These are phyloP conservation scores for Drosophila nebulosa DNA, from an alignment of 1,140 invertebrate genomes.

Conservation along the genomic window DNA sequence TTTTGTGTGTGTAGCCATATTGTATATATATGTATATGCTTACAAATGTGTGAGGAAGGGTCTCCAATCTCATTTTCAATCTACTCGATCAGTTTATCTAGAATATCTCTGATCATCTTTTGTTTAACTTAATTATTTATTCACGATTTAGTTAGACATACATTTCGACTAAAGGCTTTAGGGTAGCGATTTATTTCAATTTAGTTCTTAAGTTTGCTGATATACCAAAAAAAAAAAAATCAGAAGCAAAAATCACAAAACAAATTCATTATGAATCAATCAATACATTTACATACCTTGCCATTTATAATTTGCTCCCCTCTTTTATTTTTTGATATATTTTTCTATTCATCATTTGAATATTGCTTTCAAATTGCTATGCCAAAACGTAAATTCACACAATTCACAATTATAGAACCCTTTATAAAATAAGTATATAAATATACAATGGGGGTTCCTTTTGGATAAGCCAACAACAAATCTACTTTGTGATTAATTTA, in stretches of 20 bases:
- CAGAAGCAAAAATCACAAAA: slow-evolving; percentile 1
- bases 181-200: slow-evolving; percentile 51
- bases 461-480: slow-evolving; percentile 17
- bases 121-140: slow-evolving; percentile 59
- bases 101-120: not conserved
- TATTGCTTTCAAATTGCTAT: slow-evolving; percentile 13
- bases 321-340: not conserved
- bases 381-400: slow-evolving; percentile 34
- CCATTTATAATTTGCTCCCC: slow-evolving; percentile 24
- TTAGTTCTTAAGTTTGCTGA: slow-evolving; percentile 46
- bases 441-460: not conserved
- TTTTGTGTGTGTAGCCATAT: slow-evolving; percentile 14
- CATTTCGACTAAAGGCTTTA: slow-evolving; percentile 54
- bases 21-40: slow-evolving; percentile 22
- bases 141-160: slow-evolving; percentile 31
- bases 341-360: not conserved
- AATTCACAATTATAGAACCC: not conserved
- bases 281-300: slow-evolving; percentile 42
- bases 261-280: slow-evolving; percentile 20
- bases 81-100: not conserved
- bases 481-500: slow-evolving; percentile 25
- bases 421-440: not conserved
- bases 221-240: slow-evolving; percentile 64
- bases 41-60: slow-evolving; percentile 11
- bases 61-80: slow-evolving; percentile 22